These are phyloP conservation scores for Beaufortia kweichowensis DNA, from an alignment of 2,113 vertebrate species.

Conservation along the genomic window DNA sequence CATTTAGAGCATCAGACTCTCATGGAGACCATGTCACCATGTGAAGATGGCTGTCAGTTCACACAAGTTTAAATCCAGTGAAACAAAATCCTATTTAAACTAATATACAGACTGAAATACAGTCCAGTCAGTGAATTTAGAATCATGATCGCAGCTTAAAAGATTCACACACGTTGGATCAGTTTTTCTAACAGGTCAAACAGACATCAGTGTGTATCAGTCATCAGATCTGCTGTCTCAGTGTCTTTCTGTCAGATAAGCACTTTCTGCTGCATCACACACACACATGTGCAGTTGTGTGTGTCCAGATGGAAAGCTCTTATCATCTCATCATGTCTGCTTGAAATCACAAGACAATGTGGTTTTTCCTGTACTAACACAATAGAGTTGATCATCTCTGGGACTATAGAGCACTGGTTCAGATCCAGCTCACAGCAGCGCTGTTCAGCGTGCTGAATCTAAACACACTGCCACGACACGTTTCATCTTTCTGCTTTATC, in stretches of 20 bases:
- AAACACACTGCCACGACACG: constrained; percentile 11
- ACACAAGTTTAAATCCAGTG: too few species aligned
- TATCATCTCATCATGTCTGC: background rate
- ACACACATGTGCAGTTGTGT: too few species aligned
- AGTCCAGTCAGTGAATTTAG: too few species aligned
- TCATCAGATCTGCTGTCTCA: constrained; percentile 23
- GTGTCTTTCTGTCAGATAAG: background rate
- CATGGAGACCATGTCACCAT: too few species aligned
- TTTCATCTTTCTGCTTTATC: background rate
- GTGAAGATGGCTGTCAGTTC: too few species aligned
- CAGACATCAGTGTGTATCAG: background rate
- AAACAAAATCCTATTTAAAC: too few species aligned
- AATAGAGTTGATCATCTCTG: background rate
- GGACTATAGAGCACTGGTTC: constrained; percentile 15
- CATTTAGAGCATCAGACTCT: too few species aligned
- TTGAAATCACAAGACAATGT: background rate
- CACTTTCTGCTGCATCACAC: background rate
- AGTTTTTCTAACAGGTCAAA: constrained; percentile 5
- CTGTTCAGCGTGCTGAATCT: constrained; percentile 64
- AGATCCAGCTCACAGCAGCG: constrained; percentile 37
- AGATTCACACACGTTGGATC: too few species aligned
- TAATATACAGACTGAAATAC: too few species aligned
- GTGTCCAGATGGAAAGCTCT: background rate
- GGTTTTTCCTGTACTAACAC: background rate
- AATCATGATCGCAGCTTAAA: too few species aligned